A percentile compares a stretch with the other conserved stretches of the same genome.
These are phyloP conservation scores for Halocynthia roretzi DNA, from an alignment of 23 tunicate genomes.

Conservation along the genomic window DNA sequence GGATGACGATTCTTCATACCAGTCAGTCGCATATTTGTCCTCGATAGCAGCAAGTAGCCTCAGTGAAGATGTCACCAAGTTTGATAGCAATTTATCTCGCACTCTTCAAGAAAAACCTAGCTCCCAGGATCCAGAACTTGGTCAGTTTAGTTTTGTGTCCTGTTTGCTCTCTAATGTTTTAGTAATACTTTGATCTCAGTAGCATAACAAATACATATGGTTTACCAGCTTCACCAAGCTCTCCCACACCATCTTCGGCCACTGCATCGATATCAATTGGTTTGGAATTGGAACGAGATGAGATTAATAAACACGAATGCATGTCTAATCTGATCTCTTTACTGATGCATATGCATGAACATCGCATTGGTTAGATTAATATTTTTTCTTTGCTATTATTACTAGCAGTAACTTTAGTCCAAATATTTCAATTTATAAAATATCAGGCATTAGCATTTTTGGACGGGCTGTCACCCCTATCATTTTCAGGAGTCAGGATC, in stretches of 20 bases:
- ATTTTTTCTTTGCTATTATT: neutral
- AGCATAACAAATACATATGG: too few relatives aligned
- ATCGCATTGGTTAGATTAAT: conserved; percentile 31
- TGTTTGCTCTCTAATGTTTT: too few relatives aligned
- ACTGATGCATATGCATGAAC: conserved; percentile 48
- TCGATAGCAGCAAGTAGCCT: conserved; percentile 62
- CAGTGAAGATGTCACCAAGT: conserved; percentile 64
- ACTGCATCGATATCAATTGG: neutral
- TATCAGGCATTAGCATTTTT: too few relatives aligned
- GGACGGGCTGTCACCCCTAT: too few relatives aligned
- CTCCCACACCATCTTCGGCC: too few relatives aligned
- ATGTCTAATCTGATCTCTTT: conserved; percentile 56
- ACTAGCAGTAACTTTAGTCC: neutral
- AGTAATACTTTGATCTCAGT: too few relatives aligned
- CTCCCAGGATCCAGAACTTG: too few relatives aligned
- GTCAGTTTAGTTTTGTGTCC: too few relatives aligned
- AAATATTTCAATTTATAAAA: too few relatives aligned
- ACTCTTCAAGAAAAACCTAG: neutral
- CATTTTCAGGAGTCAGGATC: too few relatives aligned
- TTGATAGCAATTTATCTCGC: conserved; percentile 38
- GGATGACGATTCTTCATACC: neutral
- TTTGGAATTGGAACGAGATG: conserved; percentile 43
- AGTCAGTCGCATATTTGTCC: conserved; percentile 40
- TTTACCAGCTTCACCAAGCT: neutral
- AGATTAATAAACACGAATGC: conserved; percentile 74